Evolutionary conservation across 2,888 invertebrate species (phyloP), one percentile per base, ranked within the genome.

Genomic region (Pachycephus smyrnensis): DNA sequence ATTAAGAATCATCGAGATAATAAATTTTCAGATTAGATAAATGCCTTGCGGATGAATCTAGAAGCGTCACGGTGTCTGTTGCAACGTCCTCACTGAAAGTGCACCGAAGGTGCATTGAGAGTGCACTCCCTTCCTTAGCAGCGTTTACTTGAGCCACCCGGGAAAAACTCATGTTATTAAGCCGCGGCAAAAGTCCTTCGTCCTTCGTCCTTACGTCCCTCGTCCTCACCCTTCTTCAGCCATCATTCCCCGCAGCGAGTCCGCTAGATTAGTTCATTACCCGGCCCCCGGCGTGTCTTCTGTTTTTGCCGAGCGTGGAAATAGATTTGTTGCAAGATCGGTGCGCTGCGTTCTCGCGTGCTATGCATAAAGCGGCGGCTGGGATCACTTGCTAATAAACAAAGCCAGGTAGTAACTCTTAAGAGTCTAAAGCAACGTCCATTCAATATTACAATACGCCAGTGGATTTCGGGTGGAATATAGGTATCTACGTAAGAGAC

Each of bases 191-290:
- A 85, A 87, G 86, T 88, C 82, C 82, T 83, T 80, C 80, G 80
- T 82, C 79, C 80, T 82, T 80, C 81, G 55, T 80, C 80, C 81
- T 73, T 73, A 40, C 73, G 30, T 73, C 77, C 77, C 74, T 80
- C 76, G 75, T 76, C 69, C 77, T 76, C 68, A 55, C 55, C 73
- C 75, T 74, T 75, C 68, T 71, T 71, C 69, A 31, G 71, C 77
- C 73, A 32, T 77, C 37, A 33, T 73, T 37, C 73, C 55, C 31
- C 68, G 15, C 74, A 76, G 75, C 79, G 77, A 82, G 79, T 84
- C 83, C 81, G 86, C 88, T 86, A 89, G 90, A 90, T 90, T 90
- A 90, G 90, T 90, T 90, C 90, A 90, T 90, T 90, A 90, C 84
- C 86, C 85, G 84, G 84, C 87, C 79, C 55, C 23, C 85, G 85